A percentile compares a stretch with the other conserved stretches of the same genome.
phyloP scores from a whole-genome alignment of 2,113 vertebrate species.

The Pogonocichla stellata region DNA sequence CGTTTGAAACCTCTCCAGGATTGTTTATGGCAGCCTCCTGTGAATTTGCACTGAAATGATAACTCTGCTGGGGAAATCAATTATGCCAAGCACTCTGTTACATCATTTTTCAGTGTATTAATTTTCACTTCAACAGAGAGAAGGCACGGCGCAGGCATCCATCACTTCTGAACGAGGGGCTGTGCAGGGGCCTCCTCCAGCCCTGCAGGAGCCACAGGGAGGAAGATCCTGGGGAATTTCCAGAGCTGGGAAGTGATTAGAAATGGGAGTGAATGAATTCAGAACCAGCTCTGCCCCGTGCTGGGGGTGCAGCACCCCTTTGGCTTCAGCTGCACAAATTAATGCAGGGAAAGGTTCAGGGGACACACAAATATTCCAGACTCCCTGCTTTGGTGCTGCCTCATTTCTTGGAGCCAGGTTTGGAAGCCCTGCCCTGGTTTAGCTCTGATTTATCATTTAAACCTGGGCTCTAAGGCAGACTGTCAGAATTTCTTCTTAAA shows the following conservation, averaged over 20 bases:
- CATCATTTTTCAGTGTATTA: conserved; percentile 9
- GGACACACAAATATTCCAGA: neutral
- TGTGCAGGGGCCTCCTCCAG: neutral
- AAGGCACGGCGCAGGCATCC: neutral
- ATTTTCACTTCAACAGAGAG: neutral
- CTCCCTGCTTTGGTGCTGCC: neutral
- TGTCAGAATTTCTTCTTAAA: neutral
- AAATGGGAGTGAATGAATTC: neutral
- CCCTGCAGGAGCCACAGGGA: neutral
- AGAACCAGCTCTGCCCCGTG: neutral
- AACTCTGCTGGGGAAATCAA: conserved; percentile 26
- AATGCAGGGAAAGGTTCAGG: accelerated
- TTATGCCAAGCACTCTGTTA: neutral
- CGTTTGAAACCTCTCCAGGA: neutral
- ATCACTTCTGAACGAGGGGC: neutral
- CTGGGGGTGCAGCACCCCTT: neutral
- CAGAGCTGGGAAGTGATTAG: neutral
- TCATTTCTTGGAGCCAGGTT: neutral
- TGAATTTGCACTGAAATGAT: neutral
- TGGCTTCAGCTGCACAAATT: neutral
- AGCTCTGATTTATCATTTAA: neutral
- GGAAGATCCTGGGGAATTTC: neutral
- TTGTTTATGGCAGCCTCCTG: conserved; percentile 2
- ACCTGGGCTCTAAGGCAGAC: neutral
- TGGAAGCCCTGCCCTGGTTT: neutral